Percentiles rank a stretch among this genome's conserved stretches.
phyloP scores from a whole-genome alignment of 2,113 vertebrate species.

The Engraulis encrasicolus region DNA sequence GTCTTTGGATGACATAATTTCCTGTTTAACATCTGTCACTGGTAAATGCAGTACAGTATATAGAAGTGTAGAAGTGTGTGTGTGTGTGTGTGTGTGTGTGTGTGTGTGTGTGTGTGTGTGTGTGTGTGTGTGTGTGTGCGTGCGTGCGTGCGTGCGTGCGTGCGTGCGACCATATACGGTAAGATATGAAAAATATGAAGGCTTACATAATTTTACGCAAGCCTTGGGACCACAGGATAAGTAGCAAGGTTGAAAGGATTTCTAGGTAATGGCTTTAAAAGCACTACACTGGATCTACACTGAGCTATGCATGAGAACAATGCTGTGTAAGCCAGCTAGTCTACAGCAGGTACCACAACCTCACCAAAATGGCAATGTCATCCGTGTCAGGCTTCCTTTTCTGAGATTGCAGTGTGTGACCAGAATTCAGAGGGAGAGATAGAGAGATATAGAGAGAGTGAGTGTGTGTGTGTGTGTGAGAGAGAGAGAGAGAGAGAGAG shows the following conservation, averaged over 20 bases:
- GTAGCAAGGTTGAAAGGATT: too few species aligned
- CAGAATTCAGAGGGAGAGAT: conserved; percentile 4
- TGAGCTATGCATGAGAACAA: not conserved
- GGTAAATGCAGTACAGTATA: not conserved
- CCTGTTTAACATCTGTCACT: not conserved
- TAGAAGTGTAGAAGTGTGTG: not conserved
- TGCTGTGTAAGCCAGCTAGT: not conserved
- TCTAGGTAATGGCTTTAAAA: too few species aligned
- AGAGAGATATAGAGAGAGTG: not conserved
- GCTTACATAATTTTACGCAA: too few species aligned
- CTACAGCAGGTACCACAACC: conserved; percentile 10
- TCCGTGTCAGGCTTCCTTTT: conserved; percentile 56
- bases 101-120: too few species aligned
- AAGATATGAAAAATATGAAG: too few species aligned
- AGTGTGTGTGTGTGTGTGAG: not conserved
- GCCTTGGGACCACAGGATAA: too few species aligned
- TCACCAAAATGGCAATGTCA: conserved; percentile 41
- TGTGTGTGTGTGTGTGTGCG: too few species aligned
- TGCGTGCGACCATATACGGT: too few species aligned
- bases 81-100: too few species aligned
- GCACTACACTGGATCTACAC: not conserved
- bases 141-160: too few species aligned
- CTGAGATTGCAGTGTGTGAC: conserved; percentile 39
- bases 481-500: too few species aligned
- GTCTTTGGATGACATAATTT: not conserved